Conservation (phyloP, 2,888 invertebrate species). For the Chloroclystis v-ata region DNA sequence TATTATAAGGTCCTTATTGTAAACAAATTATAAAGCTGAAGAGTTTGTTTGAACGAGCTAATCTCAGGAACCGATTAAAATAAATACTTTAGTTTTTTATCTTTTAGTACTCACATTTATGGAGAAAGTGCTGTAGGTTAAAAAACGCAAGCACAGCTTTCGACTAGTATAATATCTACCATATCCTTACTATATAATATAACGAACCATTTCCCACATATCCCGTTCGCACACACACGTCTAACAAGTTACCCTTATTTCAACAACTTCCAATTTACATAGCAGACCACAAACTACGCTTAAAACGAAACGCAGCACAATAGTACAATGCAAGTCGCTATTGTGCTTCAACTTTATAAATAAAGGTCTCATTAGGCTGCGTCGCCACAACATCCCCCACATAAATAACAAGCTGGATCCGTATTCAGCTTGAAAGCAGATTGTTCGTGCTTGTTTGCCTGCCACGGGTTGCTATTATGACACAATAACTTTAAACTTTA, state of each 20-base stretch:
- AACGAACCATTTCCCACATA: slow-evolving; percentile 8
- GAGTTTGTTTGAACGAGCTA: too few species aligned
- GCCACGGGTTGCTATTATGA: background rate
- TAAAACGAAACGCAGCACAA: slow-evolving; percentile 72
- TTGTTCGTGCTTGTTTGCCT: slow-evolving; percentile 9
- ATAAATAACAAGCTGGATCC: slow-evolving; percentile 50
- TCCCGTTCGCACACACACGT: slow-evolving; percentile 44
- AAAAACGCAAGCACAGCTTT: too few species aligned
- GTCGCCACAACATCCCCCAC: slow-evolving; percentile 59
- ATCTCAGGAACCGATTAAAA: too few species aligned
- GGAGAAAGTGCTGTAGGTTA: too few species aligned
- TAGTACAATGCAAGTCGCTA: slow-evolving; percentile 69
- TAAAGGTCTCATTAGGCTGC: slow-evolving; percentile 71
- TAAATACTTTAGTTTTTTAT: too few species aligned
- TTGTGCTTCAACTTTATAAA: slow-evolving; percentile 70
- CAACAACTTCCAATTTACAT: slow-evolving; percentile 68
- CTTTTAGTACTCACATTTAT: too few species aligned
- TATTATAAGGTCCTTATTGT: too few species aligned
- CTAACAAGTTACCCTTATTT: slow-evolving; percentile 58
- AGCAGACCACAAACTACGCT: slow-evolving; percentile 63
- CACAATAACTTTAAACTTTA: background rate
- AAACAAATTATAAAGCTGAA: too few species aligned
- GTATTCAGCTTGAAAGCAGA: slow-evolving; percentile 9
- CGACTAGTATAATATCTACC: too few species aligned
- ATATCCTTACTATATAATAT: background rate